Evolutionary conservation across 2,797 vertebrate species (phyloP), one percentile per base, ranked within the genome.

Genomic region (Echeneis naucrates): DNA sequence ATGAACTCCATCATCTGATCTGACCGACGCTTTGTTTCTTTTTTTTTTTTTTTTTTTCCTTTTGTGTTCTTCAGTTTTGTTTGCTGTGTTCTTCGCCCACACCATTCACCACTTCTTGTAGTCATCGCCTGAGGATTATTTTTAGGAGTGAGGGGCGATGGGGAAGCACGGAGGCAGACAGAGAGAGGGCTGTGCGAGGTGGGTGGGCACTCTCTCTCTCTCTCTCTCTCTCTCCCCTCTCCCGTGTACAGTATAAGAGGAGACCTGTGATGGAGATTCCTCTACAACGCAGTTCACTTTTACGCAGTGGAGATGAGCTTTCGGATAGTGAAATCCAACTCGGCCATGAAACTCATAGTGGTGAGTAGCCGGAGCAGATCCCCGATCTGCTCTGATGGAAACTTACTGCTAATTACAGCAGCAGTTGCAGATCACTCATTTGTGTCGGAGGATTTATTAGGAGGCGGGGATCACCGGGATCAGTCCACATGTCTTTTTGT

Each of bases 311-410:
- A 89, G 90, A 92, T 88, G 91, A 91, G 80, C 88, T 74, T 87
- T 68, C 84, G 88, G 88, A 92, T 88, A 86, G 84, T 87, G 80
- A 90, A 75, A 90, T 89, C 92, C 77, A 93, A 89, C 85, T 91
- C 92, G 67, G 89, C 90, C 72, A 93, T 95, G 93, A 94, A 93
- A 88, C 83, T 95, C 24, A 90, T 93, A 51, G 81, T 95, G 95
- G 94, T 95, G 84, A 95, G 95, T 94, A 82, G 52, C n/a, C 35
- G 5, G 27, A 44, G 13, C 64, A n/a, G n/a, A 42, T 60, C 17
- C 13, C 16, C 4, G 26, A 27, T 50, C 30, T 32, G 58, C 13
- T 64, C 30, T 13, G 1, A 21, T 14, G 52, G 26, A 38, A 37
- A 42, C 48, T 27, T 24, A 13, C 54, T 23, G 35, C n/a, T n/a